Base-by-base conservation (phyloP, 2,113 vertebrate genomes). In the Aplodontia rufa region DNA sequence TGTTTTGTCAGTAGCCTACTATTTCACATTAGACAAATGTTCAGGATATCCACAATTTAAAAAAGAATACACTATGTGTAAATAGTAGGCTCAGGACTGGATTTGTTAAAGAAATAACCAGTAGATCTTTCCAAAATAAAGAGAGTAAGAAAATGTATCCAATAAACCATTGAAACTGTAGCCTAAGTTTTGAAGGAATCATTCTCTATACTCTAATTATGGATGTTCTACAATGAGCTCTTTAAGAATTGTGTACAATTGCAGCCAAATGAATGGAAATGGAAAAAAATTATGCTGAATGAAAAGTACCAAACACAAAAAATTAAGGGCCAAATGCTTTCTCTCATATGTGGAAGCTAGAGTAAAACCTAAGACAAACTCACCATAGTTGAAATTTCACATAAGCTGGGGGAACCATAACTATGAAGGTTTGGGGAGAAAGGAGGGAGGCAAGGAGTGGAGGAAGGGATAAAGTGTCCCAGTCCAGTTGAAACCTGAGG, bases 121-220 rank as follows among this genome's bases (percentile, higher is more conserved):
- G 37, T 93, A 97, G 62, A 82, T 91, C 68, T 83, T 95, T 98
- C 97, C 16, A 95, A 95, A 98, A 89, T 64, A 93, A 74, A 53
- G 14, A 96, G 81, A 96, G 85, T 93, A 72, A 71, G 60, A 96
- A 97, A 97, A 97, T 92, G 5, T 98, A 97, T 96, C 91, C 35
- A 0, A 92, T 96, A 94, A 97, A 96, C 96, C 84, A 93, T 78
- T 69, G 94, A 97, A 97, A 96, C 91, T 82, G 80, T 87, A 97
- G 76, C 83, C 90, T 96, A 76, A 78, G 87, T 96, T 93, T 97
- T 96, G 51, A 95, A 81, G 85, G 74, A 97, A 80, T 82, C 45
- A 72, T 66, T 97, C 79, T 95, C 76, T 94, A 74, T 74, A 83
- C 81, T 91, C 32, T 94, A 97, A 97, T 97, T 96, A 97, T 55